Evolutionary conservation across 2,888 invertebrate species (phyloP), one percentile per base, ranked within the genome.

Genomic region (Orchestes rusci): DNA sequence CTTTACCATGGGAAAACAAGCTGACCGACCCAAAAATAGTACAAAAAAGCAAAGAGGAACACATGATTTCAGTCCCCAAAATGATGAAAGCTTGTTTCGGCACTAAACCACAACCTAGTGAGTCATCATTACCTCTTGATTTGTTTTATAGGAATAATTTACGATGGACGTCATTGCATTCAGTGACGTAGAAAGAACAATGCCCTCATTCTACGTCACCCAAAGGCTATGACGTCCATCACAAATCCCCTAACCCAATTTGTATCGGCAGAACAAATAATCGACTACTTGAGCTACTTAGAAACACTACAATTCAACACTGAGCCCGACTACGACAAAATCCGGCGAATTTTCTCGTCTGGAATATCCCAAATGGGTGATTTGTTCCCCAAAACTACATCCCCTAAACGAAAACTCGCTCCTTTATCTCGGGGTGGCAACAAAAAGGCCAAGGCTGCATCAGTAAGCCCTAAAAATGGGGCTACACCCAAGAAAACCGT

Each of bases 1-100:
- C 73, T 49, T 70, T 96, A 53, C 94, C 94, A 0, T 96, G 95
- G 95, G 84, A 87, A 61, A 75, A 74, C 35, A 69, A 76, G 5
- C 68, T 88, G 10, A 69, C 73, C 15, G 72, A 75, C 52, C 77
- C 81, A 0, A 64, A 69, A 18, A 67, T 68, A 1, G 84, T 86
- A 0, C 84, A 87, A 56, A 72, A 73, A 48, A 69, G 76, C 54
- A 89, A 89, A 62, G 80, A 82, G 51, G 68, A 73, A 16, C 77
- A 81, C 54, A 81, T 88, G 76, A 68, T 70, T 2, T 45, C 37
- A 16, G 43, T 54, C 3, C 30, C 50, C 23, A 51, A 55, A 32
- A 49, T 54, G 42, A 41, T 54, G 28, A 55, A 51, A 39, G 44
- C 50, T 3, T 58, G 56, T 47, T 59, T 56, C 50, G 52, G 41